phyloP scores from a whole-genome alignment of 2,797 vertebrate genomes.

The Notamacropus eugenii region DNA sequence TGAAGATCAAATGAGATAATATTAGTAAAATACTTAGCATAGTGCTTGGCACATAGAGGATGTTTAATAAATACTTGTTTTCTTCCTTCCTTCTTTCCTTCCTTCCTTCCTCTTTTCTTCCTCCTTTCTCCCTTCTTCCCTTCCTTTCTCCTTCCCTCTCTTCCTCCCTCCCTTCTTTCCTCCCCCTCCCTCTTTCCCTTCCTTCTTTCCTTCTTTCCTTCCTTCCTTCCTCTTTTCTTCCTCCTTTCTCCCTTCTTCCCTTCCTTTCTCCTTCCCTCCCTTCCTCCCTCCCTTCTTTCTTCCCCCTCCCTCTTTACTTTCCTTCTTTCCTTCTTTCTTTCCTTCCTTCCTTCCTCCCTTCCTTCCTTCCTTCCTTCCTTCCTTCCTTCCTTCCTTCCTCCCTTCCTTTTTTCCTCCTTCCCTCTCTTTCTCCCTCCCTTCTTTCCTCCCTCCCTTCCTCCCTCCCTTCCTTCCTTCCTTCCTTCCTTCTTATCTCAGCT shows the following conservation, averaged over 20 bases:
- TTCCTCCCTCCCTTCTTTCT: neutral
- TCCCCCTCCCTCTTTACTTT: rapidly evolving
- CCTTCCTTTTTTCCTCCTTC: no score
- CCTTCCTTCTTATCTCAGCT: neutral
- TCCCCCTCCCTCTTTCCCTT: rapidly evolving
- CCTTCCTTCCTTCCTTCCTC: neutral
- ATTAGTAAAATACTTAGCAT: neutral
- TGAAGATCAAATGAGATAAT: neutral
- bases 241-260: neutral
- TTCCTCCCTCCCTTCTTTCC: neutral
- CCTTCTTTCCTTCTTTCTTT: no score
- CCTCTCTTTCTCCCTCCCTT: neutral
- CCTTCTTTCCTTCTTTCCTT: neutral
- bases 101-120: no score
- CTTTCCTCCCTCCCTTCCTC: rapidly evolving
- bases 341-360: no score
- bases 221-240: no score
- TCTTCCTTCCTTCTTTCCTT: no score
- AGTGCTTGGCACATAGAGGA: neutral
- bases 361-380: no score
- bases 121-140: neutral
- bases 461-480: neutral
- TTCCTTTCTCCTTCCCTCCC: no score
- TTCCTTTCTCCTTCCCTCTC: no score
- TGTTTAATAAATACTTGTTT: neutral